These are phyloP conservation scores for Cyanistes caeruleus DNA, from an alignment of 2,113 vertebrate genomes.

Conservation along the genomic window DNA sequence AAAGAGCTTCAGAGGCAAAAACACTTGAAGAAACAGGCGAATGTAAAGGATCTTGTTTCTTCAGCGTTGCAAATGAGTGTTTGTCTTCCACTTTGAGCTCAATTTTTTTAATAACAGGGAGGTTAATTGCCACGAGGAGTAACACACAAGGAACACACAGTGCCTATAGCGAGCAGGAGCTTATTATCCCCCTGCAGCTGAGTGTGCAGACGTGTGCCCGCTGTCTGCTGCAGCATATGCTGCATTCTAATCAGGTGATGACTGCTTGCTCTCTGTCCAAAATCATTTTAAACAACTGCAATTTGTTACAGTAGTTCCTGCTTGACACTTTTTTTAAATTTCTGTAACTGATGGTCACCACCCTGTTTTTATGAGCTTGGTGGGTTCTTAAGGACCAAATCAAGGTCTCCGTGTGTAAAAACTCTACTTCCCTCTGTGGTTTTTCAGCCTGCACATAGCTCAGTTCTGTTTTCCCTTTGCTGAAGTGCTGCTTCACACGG, in stretches of 20 bases:
- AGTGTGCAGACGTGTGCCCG: constrained; percentile 16
- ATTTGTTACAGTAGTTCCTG: neutral
- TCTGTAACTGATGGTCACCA: neutral
- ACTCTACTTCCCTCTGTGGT: neutral
- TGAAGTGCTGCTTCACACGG: neutral
- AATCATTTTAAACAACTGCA: neutral
- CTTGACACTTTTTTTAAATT: neutral
- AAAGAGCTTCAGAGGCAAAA: neutral
- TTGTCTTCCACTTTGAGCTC: constrained; percentile 33
- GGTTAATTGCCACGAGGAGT: constrained; percentile 54
- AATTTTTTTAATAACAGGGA: constrained; percentile 55
- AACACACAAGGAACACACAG: neutral
- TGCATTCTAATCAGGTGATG: constrained; percentile 57
- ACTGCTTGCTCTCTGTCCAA: neutral
- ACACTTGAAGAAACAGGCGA: neutral
- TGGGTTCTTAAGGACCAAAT: neutral
- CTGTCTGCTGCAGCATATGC: constrained; percentile 25
- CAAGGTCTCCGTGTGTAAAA: neutral
- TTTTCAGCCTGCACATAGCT: neutral
- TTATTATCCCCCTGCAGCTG: constrained; percentile 57
- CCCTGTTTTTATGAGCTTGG: neutral
- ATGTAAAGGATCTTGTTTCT: neutral
- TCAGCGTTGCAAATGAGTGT: neutral
- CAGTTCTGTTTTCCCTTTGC: neutral
- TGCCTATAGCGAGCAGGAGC: constrained; percentile 30